phyloP scores from a whole-genome alignment of 2,797 vertebrate genomes.

The Echiichthys vipera region DNA sequence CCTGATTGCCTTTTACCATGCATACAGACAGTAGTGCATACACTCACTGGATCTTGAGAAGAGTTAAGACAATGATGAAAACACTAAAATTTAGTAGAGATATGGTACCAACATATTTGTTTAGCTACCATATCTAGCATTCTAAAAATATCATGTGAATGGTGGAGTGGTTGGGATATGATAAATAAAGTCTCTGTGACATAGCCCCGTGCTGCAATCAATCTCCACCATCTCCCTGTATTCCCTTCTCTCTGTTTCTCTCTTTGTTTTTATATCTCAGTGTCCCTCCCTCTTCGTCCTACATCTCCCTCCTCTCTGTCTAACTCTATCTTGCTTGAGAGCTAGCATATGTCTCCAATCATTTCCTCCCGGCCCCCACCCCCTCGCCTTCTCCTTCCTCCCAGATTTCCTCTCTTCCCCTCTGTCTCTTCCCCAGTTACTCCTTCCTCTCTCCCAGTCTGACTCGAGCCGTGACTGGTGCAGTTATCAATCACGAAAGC shows the following conservation, averaged over 20 bases:
- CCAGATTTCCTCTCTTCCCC: slow-evolving; percentile 67
- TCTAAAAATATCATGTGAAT: slow-evolving; percentile 76
- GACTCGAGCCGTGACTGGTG: slow-evolving; percentile 86
- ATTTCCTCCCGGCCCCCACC: slow-evolving; percentile 92
- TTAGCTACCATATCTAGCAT: slow-evolving; percentile 44
- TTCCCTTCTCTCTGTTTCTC: slow-evolving; percentile 54
- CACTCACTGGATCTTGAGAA: background rate
- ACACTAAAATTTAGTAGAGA: background rate
- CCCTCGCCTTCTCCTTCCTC: slow-evolving; percentile 81
- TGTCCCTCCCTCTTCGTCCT: slow-evolving; percentile 73
- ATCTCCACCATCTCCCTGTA: slow-evolving; percentile 65
- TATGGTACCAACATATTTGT: slow-evolving; percentile 18
- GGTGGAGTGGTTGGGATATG: slow-evolving; percentile 30
- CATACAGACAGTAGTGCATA: background rate
- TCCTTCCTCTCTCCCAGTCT: slow-evolving; percentile 79
- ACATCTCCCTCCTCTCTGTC: slow-evolving; percentile 74
- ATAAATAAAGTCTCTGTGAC: slow-evolving; percentile 68
- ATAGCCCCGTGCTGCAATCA: slow-evolving; percentile 62
- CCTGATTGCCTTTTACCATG: slow-evolving; percentile 81
- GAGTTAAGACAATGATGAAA: slow-evolving; percentile 20
- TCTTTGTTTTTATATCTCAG: slow-evolving; percentile 78
- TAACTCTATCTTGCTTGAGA: slow-evolving; percentile 82
- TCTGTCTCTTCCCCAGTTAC: slow-evolving; percentile 69
- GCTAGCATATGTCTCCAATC: slow-evolving; percentile 97
- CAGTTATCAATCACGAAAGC: slow-evolving; percentile 97